Percentiles rank a stretch among this genome's conserved stretches.
These are phyloP conservation scores for Buteo buteo DNA, from an alignment of 2,113 vertebrate species.

Conservation along the genomic window DNA sequence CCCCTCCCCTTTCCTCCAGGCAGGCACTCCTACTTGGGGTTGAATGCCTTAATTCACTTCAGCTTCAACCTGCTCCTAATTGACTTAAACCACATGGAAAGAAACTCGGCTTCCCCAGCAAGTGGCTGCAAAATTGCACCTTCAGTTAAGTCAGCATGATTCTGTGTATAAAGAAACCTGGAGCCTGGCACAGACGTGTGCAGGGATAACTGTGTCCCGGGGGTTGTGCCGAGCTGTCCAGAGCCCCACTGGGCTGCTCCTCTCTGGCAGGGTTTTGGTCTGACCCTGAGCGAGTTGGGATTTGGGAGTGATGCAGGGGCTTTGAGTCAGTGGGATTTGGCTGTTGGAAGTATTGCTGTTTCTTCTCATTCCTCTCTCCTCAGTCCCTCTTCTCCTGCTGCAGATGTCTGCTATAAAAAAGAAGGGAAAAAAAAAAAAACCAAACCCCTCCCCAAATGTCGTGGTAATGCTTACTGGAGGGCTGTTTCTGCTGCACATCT, in stretches of 20 bases:
- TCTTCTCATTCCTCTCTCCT: not conserved
- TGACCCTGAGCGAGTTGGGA: not conserved
- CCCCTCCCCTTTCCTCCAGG: slow-evolving; percentile 30
- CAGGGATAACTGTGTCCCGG: not conserved
- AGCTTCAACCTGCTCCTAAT: slow-evolving; percentile 56
- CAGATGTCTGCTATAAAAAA: slow-evolving; percentile 55
- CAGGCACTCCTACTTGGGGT: not conserved
- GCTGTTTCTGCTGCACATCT: slow-evolving; percentile 57
- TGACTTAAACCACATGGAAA: slow-evolving; percentile 47
- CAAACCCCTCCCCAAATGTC: slow-evolving; percentile 18
- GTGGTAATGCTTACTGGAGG: slow-evolving; percentile 46
- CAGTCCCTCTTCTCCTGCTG: not conserved
- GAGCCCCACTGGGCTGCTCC: not conserved
- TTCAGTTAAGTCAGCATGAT: not conserved
- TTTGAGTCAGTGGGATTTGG: not conserved
- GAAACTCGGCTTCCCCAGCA: slow-evolving; percentile 10
- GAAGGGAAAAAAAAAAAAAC: not conserved
- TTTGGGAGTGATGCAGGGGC: not conserved
- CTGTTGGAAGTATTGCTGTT: not conserved
- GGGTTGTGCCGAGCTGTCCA: not conserved
- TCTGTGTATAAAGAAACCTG: not conserved
- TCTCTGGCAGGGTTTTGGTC: not conserved
- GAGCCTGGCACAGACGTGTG: not conserved
- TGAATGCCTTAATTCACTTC: slow-evolving; percentile 50
- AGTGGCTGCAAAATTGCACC: slow-evolving; percentile 26